Base-by-base conservation (phyloP, 2,113 vertebrate genomes). In the Cariama cristata region DNA sequence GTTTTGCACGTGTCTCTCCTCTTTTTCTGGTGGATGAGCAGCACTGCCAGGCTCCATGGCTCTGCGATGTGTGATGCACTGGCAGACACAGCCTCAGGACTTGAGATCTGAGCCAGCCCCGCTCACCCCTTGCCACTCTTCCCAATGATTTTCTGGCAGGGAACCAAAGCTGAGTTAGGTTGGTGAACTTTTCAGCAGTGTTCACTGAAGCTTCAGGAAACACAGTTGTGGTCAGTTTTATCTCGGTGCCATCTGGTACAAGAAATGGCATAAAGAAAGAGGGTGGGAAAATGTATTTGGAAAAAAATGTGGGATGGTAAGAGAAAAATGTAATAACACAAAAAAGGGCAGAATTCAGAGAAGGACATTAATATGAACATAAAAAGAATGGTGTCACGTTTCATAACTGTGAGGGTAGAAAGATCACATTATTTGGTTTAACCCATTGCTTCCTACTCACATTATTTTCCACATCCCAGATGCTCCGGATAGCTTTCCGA, bases 41-140 rank as follows among this genome's bases (percentile, higher is more conserved):
- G 32, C 35, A 4, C 24, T 2, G 8, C 64, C 42, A 52, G 72
- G 11, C 28, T 49, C 0, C 0, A 45, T 49, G 49, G 45, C 50
- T 62, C 69, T 35, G 27, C 79, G 68, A 83, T 64, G 80, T 62
- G 33, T 47, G 33, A 63, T 10, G 10, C 0, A 0, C 50, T 67
- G 55, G 79, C 63, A 85, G 60, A 60, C 7, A 32, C 38, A 58
- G 63, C 59, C 60, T 62, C 9, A 5, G 62, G 71, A 30, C 58
- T 75, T 52, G 55, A 42, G 45, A 16, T 58, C 63, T 24, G 33
- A 86, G 53, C 42, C 56, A 58, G 55, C n/a, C 53, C 33, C 0
- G 1, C 56, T 69, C 0, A 0, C 53, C 32, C 58, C 12, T 64
- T 18, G 9, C 20, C 22, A 13, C 47, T 53, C 28, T 73, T 77